A percentile compares a stretch with the other conserved stretches of the same genome.
These are phyloP conservation scores for Xiphophorus birchmanni DNA, from an alignment of 2,797 vertebrate species.

Conservation along the genomic window DNA sequence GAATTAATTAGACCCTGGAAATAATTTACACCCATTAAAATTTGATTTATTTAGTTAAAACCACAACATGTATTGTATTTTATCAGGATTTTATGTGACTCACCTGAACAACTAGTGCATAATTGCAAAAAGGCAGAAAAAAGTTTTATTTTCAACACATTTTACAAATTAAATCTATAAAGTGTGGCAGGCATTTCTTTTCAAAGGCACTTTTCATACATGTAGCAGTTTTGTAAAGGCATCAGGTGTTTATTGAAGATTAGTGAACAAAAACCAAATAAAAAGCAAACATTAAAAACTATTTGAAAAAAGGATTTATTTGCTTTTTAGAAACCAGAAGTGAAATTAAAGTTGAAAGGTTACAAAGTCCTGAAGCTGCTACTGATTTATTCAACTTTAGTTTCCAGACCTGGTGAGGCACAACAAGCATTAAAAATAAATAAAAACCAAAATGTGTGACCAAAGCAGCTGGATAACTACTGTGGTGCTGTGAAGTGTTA, in stretches of 20 bases:
- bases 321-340: too few species aligned
- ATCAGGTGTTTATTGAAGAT: not conserved
- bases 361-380: too few species aligned
- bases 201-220: not conserved
- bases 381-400: too few species aligned
- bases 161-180: not conserved
- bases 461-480: too few species aligned
- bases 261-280: not conserved
- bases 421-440: too few species aligned
- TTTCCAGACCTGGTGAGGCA: too few species aligned
- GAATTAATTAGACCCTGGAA: not conserved
- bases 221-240: not conserved
- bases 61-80: not conserved
- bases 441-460: too few species aligned
- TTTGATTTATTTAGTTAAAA: not conserved
- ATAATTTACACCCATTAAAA: not conserved
- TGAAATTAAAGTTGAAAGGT: too few species aligned
- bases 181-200: not conserved
- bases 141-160: not conserved
- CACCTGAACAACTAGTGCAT: not conserved
- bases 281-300: not conserved
- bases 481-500: too few species aligned
- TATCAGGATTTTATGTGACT: not conserved
- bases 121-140: not conserved
- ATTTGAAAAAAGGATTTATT: too few species aligned